Conservation (phyloP, 2,888 invertebrate genomes). For the Pyrochroa serraticornis region DNA sequence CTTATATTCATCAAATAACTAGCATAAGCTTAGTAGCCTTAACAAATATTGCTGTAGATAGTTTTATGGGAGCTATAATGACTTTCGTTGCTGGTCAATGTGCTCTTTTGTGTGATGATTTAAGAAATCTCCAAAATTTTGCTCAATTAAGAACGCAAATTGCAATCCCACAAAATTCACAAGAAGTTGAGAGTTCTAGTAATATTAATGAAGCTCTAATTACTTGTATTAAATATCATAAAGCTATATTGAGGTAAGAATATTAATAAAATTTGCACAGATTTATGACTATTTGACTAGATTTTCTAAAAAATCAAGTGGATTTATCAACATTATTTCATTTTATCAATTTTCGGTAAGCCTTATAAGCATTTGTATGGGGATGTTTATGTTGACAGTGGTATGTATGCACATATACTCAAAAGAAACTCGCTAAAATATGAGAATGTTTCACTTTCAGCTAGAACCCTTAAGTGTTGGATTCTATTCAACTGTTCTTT, state of each 20-base stretch:
- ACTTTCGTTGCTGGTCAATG: conserved; percentile 8
- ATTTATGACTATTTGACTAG: background rate
- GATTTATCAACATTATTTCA: conserved; percentile 14
- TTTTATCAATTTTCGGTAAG: conserved; percentile 14
- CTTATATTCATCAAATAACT: conserved; percentile 4
- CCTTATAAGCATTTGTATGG: conserved; percentile 10
- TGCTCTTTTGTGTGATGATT: conserved; percentile 10
- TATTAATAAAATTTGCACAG: no score
- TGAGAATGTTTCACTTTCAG: background rate
- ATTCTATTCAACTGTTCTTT: conserved; percentile 8
- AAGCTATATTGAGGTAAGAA: background rate
- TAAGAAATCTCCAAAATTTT: background rate
- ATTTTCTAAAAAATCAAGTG: conserved; percentile 16
- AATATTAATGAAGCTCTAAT: background rate
- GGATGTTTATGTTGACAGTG: conserved; percentile 19
- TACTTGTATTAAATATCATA: background rate
- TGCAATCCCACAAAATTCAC: no score
- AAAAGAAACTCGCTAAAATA: no score
- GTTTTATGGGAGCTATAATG: conserved; percentile 6
- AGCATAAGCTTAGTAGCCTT: background rate
- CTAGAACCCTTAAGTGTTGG: conserved; percentile 12
- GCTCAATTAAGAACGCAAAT: background rate
- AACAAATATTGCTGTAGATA: conserved; percentile 1
- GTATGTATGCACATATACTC: no score
- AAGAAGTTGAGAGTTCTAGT: no score